These are phyloP conservation scores for Ornithorhynchus anatinus DNA, from an alignment of 2,113 vertebrate species.

Conservation along the genomic window DNA sequence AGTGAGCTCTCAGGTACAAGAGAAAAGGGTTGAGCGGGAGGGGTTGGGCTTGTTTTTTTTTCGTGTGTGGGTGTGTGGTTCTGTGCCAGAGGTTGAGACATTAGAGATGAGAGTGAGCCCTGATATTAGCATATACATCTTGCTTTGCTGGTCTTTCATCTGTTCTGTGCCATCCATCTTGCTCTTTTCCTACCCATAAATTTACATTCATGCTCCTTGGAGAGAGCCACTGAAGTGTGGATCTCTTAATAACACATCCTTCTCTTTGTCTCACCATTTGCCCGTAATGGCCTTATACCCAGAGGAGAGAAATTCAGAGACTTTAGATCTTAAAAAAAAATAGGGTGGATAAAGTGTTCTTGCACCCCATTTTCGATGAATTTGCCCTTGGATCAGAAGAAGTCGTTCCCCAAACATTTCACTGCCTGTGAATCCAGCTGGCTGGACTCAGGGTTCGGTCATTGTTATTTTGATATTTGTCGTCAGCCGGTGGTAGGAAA, in stretches of 20 bases:
- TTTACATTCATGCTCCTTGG: neutral
- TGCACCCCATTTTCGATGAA: neutral
- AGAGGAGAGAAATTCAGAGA: neutral
- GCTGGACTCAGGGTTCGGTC: slow-evolving; percentile 30
- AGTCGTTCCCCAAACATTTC: neutral
- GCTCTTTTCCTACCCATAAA: neutral
- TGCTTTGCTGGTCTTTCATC: neutral
- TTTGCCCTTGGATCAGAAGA: neutral
- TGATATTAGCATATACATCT: neutral
- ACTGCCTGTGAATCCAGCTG: neutral
- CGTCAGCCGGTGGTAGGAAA: slow-evolving; percentile 13
- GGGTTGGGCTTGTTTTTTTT: no score
- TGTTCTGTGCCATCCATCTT: neutral
- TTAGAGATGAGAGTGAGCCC: neutral
- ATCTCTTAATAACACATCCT: neutral
- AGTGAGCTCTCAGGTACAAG: no score
- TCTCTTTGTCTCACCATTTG: neutral
- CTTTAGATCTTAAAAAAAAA: neutral
- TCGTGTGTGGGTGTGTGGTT: no score
- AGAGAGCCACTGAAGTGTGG: neutral
- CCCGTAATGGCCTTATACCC: slow-evolving; percentile 7
- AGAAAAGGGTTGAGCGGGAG: no score
- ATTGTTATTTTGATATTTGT: slow-evolving; percentile 36
- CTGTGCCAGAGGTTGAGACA: no score
- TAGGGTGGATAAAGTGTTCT: neutral